phyloP scores from a whole-genome alignment of 2,113 vertebrate genomes.

The Vidua chalybeata region DNA sequence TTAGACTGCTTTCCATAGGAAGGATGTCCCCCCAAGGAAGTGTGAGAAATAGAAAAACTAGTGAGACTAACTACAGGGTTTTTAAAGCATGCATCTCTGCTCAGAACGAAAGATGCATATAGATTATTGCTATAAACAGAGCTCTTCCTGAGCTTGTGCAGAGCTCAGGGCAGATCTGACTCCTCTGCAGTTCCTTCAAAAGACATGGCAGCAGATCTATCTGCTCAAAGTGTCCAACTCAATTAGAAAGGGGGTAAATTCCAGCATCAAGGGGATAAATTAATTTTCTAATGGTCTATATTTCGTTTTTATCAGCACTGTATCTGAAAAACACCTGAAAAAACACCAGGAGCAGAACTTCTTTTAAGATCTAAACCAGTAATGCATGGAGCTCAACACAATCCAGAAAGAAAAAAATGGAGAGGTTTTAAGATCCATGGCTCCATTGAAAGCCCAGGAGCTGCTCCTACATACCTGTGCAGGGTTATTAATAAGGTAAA shows the following conservation, averaged over 20 bases:
- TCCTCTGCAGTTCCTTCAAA: not conserved
- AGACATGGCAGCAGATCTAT: not conserved
- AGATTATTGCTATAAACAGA: not conserved
- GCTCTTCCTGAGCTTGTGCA: not conserved
- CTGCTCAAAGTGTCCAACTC: not conserved
- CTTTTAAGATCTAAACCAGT: not conserved
- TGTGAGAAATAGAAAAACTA: not conserved
- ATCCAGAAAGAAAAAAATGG: not conserved
- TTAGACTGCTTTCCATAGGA: not conserved
- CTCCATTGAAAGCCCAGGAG: not conserved
- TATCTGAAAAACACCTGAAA: not conserved
- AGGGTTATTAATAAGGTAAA: not conserved
- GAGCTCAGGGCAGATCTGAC: not conserved
- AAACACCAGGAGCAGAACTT: not conserved
- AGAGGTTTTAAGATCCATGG: not conserved
- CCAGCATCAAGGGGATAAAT: not conserved
- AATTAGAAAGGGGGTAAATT: not conserved
- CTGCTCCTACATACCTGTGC: not conserved
- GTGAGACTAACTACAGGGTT: not conserved
- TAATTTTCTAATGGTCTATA: not conserved
- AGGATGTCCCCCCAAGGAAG: not conserved
- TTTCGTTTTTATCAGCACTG: not conserved
- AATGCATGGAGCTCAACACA: not conserved
- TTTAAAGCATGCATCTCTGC: not conserved
- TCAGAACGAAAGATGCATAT: not conserved